Evolutionary conservation across 2,797 vertebrate species (phyloP), one percentile per base, ranked within the genome.

Genomic region (Brachymystax lenok): DNA sequence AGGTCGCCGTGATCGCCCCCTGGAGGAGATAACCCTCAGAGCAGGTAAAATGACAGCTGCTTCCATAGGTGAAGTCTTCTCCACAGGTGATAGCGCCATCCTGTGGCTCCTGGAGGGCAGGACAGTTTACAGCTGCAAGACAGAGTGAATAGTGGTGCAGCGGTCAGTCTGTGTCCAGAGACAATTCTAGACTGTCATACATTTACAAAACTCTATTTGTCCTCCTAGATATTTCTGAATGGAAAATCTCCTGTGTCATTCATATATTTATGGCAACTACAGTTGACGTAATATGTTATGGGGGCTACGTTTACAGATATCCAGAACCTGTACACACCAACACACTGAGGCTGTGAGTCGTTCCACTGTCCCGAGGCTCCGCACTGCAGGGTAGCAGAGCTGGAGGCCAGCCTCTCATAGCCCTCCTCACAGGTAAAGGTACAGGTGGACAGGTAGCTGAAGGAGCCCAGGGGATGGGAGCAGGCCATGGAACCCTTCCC

Each of bases 11-110:
- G 63, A 75, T 81, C 0, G 80, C 68, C 0, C 95, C 95, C n/a
- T 85, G 82, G 78, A 96, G 56, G 0, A 2, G 17, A 71, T 92
- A 94, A 1, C 95, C 94, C 2, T 88, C 71, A 0, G 46, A 3
- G 19, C 96, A 96, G 77, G 74, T 91, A 88, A 96, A 96, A 30
- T 8, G 88, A 81, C 96, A 96, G 50, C 56, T 86, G 46, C 89
- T 92, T 35, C 71, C 88, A 40, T 92, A 95, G 69, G 87, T 88
- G 75, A 92, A 92, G 30, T 92, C 90, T 0, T 78, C 84, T 8
- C 71, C 86, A 82, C 95, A 96, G 81, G 4, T 89, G 74, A 90
- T 50, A 4, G 7, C 0, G 3, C 86, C 85, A 0, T 93, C 86
- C 1, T 75, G 80, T 0, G 87, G 87, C n/a, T 30, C 61, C 59